Evolutionary conservation across 2,888 invertebrate species (phyloP).

Genomic region (Coenonympha arcania): DNA sequence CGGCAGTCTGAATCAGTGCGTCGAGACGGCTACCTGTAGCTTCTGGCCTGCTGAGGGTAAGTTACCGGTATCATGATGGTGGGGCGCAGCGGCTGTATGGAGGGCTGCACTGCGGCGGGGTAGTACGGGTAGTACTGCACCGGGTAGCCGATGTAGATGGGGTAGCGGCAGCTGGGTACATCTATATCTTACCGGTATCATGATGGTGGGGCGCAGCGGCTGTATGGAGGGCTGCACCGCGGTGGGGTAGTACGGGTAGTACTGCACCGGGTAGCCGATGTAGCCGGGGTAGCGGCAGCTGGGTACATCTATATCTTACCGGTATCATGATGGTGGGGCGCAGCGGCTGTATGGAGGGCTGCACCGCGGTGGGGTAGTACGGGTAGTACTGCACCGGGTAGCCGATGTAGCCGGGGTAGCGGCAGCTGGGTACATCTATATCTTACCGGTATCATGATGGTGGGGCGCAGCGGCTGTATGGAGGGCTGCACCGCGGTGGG

Average conservation of each 20-base stretch:
- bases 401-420: constrained; percentile 82
- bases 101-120: constrained; percentile 78
- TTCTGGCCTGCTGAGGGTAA: no score
- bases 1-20: constrained; percentile 77
- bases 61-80: constrained; percentile 86
- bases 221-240: constrained; percentile 77
- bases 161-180: constrained; percentile 81
- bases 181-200: constrained; percentile 82
- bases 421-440: constrained; percentile 80
- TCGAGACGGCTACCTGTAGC: constrained; percentile 81
- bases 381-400: constrained; percentile 84
- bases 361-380: constrained; percentile 80
- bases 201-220: constrained; percentile 81
- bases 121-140: constrained; percentile 84
- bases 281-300: constrained; percentile 80
- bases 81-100: constrained; percentile 78
- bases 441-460: constrained; percentile 84
- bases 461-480: constrained; percentile 78
- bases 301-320: constrained; percentile 81
- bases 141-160: constrained; percentile 83
- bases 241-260: constrained; percentile 83
- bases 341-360: constrained; percentile 76
- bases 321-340: constrained; percentile 86
- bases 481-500: constrained; percentile 78
- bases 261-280: constrained; percentile 82